phyloP scores from a whole-genome alignment of 2,797 vertebrate species.

The Sebastolobus alascanus region DNA sequence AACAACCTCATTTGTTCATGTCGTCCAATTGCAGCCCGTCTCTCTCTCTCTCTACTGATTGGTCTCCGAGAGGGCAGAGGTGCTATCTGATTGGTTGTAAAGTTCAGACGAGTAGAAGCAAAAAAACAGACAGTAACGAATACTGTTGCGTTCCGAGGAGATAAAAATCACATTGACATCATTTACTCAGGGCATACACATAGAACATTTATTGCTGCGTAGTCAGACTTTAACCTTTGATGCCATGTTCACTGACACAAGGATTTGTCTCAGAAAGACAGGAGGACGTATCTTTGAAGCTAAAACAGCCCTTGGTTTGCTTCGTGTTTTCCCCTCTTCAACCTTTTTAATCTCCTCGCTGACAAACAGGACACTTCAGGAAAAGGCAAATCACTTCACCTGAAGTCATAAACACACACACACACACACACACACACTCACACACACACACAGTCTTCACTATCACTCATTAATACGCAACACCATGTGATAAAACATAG shows the following conservation, averaged over 20 bases:
- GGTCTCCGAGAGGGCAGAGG: conserved; percentile 63
- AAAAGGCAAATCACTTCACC: conserved; percentile 69
- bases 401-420: conserved; percentile 58
- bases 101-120: conserved; percentile 52
- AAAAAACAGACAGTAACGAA: conserved; percentile 50
- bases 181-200: conserved; percentile 83
- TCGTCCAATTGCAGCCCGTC: conserved; percentile 66
- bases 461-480: conserved; percentile 64
- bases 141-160: conserved; percentile 64
- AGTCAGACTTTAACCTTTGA: conserved; percentile 82
- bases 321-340: conserved; percentile 57
- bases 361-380: conserved; percentile 71
- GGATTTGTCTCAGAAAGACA: conserved; percentile 78
- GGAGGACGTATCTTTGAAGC: conserved; percentile 80
- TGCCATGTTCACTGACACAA: conserved; percentile 77
- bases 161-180: conserved; percentile 80
- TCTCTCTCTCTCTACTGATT: conserved; percentile 47
- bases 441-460: conserved; percentile 42
- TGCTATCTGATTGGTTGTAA: conserved; percentile 53
- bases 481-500: conserved; percentile 74
- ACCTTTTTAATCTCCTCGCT: conserved; percentile 57
- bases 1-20: conserved; percentile 71
- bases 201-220: conserved; percentile 88
- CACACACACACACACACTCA: conserved; percentile 23
- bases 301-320: conserved; percentile 86